Conservation (phyloP, 2,113 vertebrate species). For the Chelonoidis abingdonii region DNA sequence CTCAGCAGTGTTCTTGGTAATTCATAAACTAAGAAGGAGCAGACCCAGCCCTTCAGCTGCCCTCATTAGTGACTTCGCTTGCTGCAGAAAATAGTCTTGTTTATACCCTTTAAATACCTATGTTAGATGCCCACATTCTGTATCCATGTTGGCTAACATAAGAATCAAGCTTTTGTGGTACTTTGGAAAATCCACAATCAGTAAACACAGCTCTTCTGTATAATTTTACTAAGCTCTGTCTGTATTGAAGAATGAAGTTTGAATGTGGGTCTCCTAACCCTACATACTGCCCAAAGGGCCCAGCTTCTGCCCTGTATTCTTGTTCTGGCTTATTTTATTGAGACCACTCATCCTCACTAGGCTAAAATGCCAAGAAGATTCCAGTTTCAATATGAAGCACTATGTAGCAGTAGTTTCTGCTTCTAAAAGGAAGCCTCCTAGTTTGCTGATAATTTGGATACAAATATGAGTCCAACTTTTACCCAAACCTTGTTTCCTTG, state of each 20-base stretch:
- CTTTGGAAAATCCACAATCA: background rate
- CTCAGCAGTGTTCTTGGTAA: background rate
- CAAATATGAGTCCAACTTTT: background rate
- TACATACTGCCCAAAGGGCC: background rate
- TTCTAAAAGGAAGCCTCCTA: background rate
- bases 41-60: background rate
- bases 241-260: background rate
- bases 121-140: accelerated
- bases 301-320: background rate
- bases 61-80: background rate
- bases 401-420: constrained; percentile 3
- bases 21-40: background rate
- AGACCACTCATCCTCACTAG: background rate
- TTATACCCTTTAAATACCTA: background rate
- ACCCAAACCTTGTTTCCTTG: background rate
- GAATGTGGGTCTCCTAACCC: background rate
- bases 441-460: background rate
- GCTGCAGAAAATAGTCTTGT: background rate
- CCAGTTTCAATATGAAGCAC: background rate
- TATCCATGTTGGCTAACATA: background rate
- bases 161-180: background rate
- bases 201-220: background rate
- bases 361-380: background rate
- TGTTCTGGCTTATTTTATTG: background rate
- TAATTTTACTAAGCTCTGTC: background rate